A percentile compares a stretch with the other conserved stretches of the same genome.
Conservation (phyloP, 2,888 invertebrate species). For the Heteromurus nitidus region DNA sequence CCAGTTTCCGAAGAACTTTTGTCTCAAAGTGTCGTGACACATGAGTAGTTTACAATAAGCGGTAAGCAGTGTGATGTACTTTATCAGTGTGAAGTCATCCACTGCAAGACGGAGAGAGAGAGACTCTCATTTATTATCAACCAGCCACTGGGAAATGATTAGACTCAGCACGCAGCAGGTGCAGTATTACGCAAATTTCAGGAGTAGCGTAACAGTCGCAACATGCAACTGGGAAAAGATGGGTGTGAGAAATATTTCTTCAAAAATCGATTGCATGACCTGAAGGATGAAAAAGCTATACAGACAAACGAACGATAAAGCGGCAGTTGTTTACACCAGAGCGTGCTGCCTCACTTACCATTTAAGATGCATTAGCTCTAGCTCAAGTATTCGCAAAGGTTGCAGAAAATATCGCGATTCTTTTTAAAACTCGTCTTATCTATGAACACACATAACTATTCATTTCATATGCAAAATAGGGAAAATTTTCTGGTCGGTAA, state of each 20-base stretch:
- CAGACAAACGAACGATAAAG: neutral
- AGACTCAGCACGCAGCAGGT: neutral
- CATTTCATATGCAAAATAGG: slow-evolving; percentile 50
- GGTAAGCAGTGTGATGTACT: too few relatives aligned
- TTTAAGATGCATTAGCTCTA: neutral
- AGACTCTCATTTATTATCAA: too few relatives aligned
- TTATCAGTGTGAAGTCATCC: too few relatives aligned
- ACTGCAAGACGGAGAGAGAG: too few relatives aligned
- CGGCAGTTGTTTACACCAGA: neutral
- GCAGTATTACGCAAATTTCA: slow-evolving; percentile 9
- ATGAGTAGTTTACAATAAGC: too few relatives aligned
- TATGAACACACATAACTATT: slow-evolving; percentile 32
- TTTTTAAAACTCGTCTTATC: slow-evolving; percentile 34
- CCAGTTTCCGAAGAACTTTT: too few relatives aligned
- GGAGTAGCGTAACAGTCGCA: neutral
- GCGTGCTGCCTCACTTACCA: too few relatives aligned
- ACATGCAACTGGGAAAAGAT: slow-evolving; percentile 38
- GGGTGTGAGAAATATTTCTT: slow-evolving; percentile 38
- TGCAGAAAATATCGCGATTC: neutral
- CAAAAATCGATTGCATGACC: slow-evolving; percentile 24
- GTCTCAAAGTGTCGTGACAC: too few relatives aligned
- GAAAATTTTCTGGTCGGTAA: slow-evolving; percentile 7
- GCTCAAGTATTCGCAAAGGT: neutral
- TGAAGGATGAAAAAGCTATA: neutral
- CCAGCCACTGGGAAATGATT: too few relatives aligned